Conservation (phyloP, 2,797 vertebrate species). For the Notoglanidium macrostoma region DNA sequence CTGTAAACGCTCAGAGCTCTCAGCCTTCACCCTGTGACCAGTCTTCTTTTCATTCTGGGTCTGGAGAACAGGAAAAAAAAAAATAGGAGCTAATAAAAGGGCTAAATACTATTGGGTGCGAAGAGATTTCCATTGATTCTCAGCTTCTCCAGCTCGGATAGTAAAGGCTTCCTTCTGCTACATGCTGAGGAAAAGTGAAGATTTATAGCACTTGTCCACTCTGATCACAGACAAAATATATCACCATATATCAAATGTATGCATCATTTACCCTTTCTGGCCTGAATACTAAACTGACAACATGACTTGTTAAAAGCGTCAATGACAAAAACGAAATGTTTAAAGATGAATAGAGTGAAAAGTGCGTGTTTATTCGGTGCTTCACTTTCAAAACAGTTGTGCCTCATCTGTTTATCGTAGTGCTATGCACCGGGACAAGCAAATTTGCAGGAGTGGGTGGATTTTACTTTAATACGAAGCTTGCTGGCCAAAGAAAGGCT, state of each 20-base stretch:
- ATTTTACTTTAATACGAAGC: neutral
- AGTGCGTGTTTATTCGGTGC: neutral
- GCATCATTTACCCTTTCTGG: neutral
- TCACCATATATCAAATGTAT: too few relatives aligned
- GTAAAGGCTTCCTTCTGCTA: constrained; percentile 22
- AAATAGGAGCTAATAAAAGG: constrained; percentile 13
- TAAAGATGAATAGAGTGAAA: neutral
- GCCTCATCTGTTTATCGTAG: neutral
- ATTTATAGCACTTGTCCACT: constrained; percentile 2
- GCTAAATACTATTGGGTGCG: constrained; percentile 43
- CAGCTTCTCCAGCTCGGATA: constrained; percentile 23
- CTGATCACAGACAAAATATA: constrained; percentile 4
- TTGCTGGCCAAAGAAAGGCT: neutral
- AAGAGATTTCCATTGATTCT: constrained; percentile 43
- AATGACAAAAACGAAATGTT: neutral
- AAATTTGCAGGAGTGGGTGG: neutral
- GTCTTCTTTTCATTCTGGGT: constrained; percentile 16
- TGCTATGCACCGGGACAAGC: neutral
- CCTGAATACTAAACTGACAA: neutral
- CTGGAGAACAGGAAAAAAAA: neutral
- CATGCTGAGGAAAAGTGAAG: constrained; percentile 14
- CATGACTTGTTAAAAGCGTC: neutral
- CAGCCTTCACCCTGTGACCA: constrained; percentile 20
- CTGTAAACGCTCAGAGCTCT: constrained; percentile 6
- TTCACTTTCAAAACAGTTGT: neutral